Evolutionary conservation across 2,113 vertebrate species (phyloP), one percentile per base, ranked within the genome.

Genomic region (Triplophysa dalaica): DNA sequence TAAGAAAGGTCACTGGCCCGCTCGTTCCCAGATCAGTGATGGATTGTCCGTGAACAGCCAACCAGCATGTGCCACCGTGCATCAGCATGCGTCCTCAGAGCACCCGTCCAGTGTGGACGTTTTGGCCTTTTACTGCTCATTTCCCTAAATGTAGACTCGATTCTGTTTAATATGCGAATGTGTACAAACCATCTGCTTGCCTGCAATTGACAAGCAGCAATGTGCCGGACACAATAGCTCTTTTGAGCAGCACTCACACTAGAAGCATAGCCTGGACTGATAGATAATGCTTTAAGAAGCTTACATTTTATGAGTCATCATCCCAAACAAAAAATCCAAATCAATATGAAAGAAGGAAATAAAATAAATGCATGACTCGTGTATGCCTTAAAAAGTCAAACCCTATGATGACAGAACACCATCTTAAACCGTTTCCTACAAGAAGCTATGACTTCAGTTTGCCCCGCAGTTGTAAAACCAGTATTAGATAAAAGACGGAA

Each of bases 121-220:
- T 75, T 61, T 43, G 62, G 88, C 82, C 89, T 89, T 90, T 85
- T 83, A 45, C 45, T 56, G 33, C 83, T 88, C 89, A 86, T 89
- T 85, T 85, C 86, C 85, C 87, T 86, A 87, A 76, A 84, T 85
- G 85, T 82, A 68, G 81, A 86, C 70, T 72, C 21, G 74, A 87
- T 90, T 85, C 86, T 84, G 84, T 87, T 89, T 90, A 90, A 88
- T 87, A 91, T 85, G 89, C 87, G 79, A 79, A 83, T 87, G 87
- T 87, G 89, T 89, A 89, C 88, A 89, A 91, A 89, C 90, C 89
- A 92, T 93, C 90, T 91, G 90, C 88, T 86, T 75, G 84, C 85
- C 89, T 88, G 84, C 80, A 87, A 88, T 85, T 84, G 83, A 89
- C 90, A 86, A 89, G 89, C 86, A 89, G 75, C 70, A 89, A 85